Evolutionary conservation across 2,113 vertebrate species (phyloP), one percentile per base, ranked within the genome.

Genomic region (Lota lota): DNA sequence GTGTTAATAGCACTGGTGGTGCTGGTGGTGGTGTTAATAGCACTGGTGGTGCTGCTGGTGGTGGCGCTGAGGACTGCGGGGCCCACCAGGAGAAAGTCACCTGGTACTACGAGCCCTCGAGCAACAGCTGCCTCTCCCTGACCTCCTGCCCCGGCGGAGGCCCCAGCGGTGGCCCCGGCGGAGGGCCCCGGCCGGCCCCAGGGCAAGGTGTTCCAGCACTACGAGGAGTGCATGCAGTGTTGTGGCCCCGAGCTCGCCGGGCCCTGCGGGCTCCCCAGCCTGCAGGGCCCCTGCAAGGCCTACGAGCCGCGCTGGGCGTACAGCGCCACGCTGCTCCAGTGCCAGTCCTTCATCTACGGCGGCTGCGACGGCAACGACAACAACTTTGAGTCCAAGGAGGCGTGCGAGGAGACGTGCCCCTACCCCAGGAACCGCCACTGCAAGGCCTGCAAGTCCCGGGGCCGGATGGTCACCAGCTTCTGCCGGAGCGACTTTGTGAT

Each of bases 401-500:
- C 94, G 50, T 99, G 97, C 0, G 95, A 98, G 75, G 95, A 98
- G 69, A 92, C 90, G 73, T 99, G 97, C 61, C 97, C 97, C 2
- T 95, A 94, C 83, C 96, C 94, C 0, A 94, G 92, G 79, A 92
- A 91, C 84, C 94, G 92, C 0, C 91, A 90, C 69, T 99, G 97
- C 86, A 95, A 94, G 67, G 88, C 92, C 5, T 99, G 97, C 85
- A 96, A 95, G 36, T 94, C 95, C 0, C 87, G 93, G 67, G 95
- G 95, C 76, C 98, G 98, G 84, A 94, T 99, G 28, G 96, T 99
- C 57, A 97, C 93, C 0, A 98, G 97, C 85, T 98, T 98, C 92
- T 99, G 97, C 77, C 93, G 90, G 53, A 98, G 96, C 0, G 96
- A 99, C 88, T 99, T 98, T 0, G 97, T 97, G 28, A 93, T 99